Base-by-base conservation (phyloP, 2,797 vertebrate species). In the Micropoecilia bifurca region DNA sequence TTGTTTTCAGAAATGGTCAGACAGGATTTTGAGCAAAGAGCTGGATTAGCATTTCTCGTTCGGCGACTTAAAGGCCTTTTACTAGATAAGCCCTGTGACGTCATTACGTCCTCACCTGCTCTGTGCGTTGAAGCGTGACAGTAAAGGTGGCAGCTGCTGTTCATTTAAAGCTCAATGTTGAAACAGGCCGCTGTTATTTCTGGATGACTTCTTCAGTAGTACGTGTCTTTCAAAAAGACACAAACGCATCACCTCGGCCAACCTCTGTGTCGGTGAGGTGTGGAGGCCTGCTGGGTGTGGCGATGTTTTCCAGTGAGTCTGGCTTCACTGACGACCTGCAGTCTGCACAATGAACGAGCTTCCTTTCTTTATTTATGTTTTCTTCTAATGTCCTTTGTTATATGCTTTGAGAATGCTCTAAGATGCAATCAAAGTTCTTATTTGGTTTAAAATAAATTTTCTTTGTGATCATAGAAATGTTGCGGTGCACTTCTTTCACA, bases 171-270 rank as follows among this genome's bases (percentile, higher is more conserved):
- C 57, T 79, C 33, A 3, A 25, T 87, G 84, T 83, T 83, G 22
- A 88, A 82, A 81, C 71, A 81, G 73, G 87, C 82, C 85, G 80
- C 39, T 87, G 83, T 82, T 82, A 66, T 84, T 88, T 88, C 89
- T 82, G 79, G 72, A 78, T 84, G 82, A 61, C 53, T 83, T 82
- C 76, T 79, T 63, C 59, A 82, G 43, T 16, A 39, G 7, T 22
- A 39, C 6, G 12, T 25, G 9, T 36, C 45, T 48, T 47, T 57
- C 22, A 57, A 57, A 50, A 74, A 39, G 6, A 48, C 75, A 39
- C 46, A 25, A 39, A 22, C 4, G 7, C 20, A 39, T 50, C 43
- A 48, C 45, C 13, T 18, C 6, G 36, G 45, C 22, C 28, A 13
- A 48, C 30, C 59, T 45, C 1, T 28, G 7, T 39, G 48, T 59